Conservation (phyloP, 2,797 vertebrate genomes). For the Rhynchotus rufescens region DNA sequence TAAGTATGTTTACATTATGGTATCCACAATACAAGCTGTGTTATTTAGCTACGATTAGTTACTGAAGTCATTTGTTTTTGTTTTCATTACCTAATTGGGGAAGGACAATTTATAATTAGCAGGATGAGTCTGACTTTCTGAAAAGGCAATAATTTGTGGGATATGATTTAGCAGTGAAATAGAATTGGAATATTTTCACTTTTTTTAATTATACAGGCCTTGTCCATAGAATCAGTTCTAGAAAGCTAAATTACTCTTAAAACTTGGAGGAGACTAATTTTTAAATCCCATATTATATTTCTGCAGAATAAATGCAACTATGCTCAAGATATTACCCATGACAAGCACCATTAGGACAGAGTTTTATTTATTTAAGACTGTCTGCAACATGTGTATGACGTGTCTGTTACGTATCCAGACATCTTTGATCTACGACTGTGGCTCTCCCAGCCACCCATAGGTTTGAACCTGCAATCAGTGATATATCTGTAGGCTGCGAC, state of each 20-base stretch:
- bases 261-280: not conserved
- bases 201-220: not conserved
- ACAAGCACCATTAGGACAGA: not conserved
- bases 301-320: not conserved
- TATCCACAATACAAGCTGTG: constrained; percentile 29
- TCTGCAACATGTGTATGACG: not conserved
- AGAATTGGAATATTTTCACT: not conserved
- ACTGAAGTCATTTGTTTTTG: constrained; percentile 48
- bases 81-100: constrained; percentile 62
- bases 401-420: not conserved
- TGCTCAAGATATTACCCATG: not conserved
- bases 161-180: constrained; percentile 1
- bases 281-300: not conserved
- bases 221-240: not conserved
- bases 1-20: constrained; percentile 4
- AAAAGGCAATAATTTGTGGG: constrained; percentile 1
- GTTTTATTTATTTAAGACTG: not conserved
- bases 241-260: not conserved
- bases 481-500: not conserved
- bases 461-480: not conserved
- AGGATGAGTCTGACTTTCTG: constrained; percentile 25
- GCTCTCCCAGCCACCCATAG: not conserved
- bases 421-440: constrained; percentile 24
- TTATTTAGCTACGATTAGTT: constrained; percentile 49
- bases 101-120: constrained; percentile 45